Percentiles rank a stretch among this genome's conserved stretches.
phyloP scores from a whole-genome alignment of 2,797 vertebrate species.

The Pogonophryne albipinna region DNA sequence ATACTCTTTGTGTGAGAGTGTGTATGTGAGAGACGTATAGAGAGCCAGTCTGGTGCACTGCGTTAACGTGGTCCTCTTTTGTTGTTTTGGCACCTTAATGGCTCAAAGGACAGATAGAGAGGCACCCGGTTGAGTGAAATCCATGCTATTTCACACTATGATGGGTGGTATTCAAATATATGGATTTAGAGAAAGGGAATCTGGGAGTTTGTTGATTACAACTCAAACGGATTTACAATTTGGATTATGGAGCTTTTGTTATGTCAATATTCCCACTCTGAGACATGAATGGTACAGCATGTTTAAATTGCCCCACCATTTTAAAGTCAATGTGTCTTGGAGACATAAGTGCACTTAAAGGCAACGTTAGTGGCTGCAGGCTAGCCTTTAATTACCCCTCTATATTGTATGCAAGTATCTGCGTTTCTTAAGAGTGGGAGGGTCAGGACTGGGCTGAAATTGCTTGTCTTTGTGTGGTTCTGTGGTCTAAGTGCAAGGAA shows the following conservation, averaged over 20 bases:
- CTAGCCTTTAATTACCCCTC: slow-evolving; percentile 75
- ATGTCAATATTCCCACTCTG: slow-evolving; percentile 59
- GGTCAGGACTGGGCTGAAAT: slow-evolving; percentile 65
- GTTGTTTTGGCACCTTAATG: slow-evolving; percentile 37
- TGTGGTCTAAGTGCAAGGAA: slow-evolving; percentile 54
- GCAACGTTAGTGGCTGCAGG: slow-evolving; percentile 41
- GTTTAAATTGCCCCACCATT: slow-evolving; percentile 66
- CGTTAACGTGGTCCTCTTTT: slow-evolving; percentile 33
- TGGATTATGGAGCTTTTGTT: slow-evolving; percentile 59
- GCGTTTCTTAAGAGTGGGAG: slow-evolving; percentile 68
- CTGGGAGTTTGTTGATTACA: slow-evolving; percentile 46
- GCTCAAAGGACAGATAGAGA: slow-evolving; percentile 24
- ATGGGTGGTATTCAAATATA: slow-evolving; percentile 49
- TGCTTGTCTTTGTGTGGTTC: slow-evolving; percentile 71
- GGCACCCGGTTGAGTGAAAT: slow-evolving; percentile 31
- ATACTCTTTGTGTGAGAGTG: slow-evolving; percentile 52
- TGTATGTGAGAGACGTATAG: background rate
- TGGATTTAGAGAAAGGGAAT: slow-evolving; percentile 35
- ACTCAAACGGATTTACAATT: slow-evolving; percentile 59
- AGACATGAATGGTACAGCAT: slow-evolving; percentile 42
- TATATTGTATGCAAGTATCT: slow-evolving; percentile 66
- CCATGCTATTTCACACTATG: slow-evolving; percentile 23
- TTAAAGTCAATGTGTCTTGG: slow-evolving; percentile 70
- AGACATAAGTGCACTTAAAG: slow-evolving; percentile 77
- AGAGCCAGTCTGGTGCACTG: no score